These are phyloP conservation scores for Amiota mariae DNA, from an alignment of 2,888 invertebrate species.

Conservation along the genomic window DNA sequence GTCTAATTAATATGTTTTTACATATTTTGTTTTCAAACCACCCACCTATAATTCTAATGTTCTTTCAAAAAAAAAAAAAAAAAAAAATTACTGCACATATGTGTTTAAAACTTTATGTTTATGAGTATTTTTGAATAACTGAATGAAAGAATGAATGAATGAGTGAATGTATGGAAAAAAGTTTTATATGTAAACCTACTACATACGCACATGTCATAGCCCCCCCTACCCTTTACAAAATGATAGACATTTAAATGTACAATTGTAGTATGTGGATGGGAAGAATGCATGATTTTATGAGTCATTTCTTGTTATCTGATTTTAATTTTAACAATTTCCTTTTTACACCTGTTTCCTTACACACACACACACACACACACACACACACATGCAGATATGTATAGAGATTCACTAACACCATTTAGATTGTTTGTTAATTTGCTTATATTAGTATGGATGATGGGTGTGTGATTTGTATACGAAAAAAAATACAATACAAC, in stretches of 20 bases:
- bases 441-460: neutral
- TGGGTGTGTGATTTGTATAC: neutral
- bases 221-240: too few species aligned
- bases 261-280: too few species aligned
- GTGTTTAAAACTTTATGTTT: neutral
- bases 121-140: too few species aligned
- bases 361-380: conserved; percentile 2
- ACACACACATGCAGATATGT: neutral
- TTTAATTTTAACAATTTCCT: conserved; percentile 64
- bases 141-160: too few species aligned
- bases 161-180: too few species aligned
- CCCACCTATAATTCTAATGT: neutral
- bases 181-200: too few species aligned
- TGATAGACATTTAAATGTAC: too few species aligned
- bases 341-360: conserved; percentile 63
- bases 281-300: conserved; percentile 39
- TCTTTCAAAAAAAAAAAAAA: too few species aligned
- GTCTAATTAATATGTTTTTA: too few species aligned
- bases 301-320: conserved; percentile 64
- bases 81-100: conserved; percentile 6
- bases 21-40: too few species aligned
- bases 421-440: neutral
- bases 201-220: too few species aligned
- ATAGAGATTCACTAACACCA: neutral
- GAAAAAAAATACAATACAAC: too few species aligned